Conservation (phyloP, 2,888 invertebrate species). For the Drosophila macrospina region DNA sequence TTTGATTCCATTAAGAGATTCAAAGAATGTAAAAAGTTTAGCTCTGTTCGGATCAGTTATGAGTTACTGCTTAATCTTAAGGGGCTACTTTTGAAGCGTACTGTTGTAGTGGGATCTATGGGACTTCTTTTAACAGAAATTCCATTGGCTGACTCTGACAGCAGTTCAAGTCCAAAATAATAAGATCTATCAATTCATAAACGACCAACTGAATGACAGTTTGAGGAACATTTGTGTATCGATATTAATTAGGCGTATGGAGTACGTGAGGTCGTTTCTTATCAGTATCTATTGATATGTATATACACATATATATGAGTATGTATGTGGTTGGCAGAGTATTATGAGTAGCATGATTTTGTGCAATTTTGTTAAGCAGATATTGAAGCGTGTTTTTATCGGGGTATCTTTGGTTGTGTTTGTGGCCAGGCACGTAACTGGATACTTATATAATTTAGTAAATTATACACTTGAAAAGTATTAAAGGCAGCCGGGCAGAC, state of each 20-base stretch:
- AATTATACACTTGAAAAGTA: slow-evolving; percentile 80
- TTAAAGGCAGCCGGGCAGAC: slow-evolving; percentile 69
- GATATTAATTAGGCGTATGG: slow-evolving; percentile 29
- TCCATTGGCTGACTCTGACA: too few relatives aligned
- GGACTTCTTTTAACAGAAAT: too few relatives aligned
- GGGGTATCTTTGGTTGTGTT: slow-evolving; percentile 21
- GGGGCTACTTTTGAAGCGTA: too few relatives aligned
- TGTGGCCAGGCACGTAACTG: slow-evolving; percentile 65
- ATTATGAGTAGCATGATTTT: slow-evolving; percentile 36
- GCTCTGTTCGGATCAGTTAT: neutral
- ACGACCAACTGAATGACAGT: slow-evolving; percentile 2
- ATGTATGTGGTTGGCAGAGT: neutral
- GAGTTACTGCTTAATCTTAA: neutral
- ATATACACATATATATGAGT: neutral
- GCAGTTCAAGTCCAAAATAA: neutral
- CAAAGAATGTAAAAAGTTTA: too few relatives aligned
- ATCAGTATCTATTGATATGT: slow-evolving; percentile 21
- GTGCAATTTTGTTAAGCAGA: slow-evolving; percentile 39
- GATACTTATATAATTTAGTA: slow-evolving; percentile 80
- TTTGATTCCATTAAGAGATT: too few relatives aligned
- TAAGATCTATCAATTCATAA: slow-evolving; percentile 1
- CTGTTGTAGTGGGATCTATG: too few relatives aligned
- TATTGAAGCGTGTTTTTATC: slow-evolving; percentile 49
- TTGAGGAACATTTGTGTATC: slow-evolving; percentile 10
- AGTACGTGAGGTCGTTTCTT: slow-evolving; percentile 37